Evolutionary conservation across 2,797 vertebrate genomes (phyloP), one percentile per base, ranked within the genome.

Genomic region (Platalea minor): DNA sequence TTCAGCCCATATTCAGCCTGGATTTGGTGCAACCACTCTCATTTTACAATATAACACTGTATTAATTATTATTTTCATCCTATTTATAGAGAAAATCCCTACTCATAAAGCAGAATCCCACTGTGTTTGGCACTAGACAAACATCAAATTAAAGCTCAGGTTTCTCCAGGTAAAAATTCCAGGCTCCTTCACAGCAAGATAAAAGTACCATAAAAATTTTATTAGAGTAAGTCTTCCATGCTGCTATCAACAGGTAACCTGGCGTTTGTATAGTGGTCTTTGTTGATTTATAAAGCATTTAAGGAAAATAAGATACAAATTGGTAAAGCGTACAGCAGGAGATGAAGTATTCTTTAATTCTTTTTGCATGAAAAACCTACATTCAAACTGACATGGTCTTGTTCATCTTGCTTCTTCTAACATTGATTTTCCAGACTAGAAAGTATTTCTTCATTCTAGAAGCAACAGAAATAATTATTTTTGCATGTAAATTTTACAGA

Each of bases 381-480:
- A n/a, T 67, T 83, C 78, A 89, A n/a, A 94, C 86, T 79, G 91
- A 97, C 97, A 89, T 94, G 86, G 87, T 96, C n/a, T 89, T 96
- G 9, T 94, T 87, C 24, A 13, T 95, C 95, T 98, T 98, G 43
- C 56, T 91, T 89, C 94, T 96, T 94, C 75, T 95, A 79, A 97
- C 85, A 57, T 89, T 89, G 24, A 33, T 78, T 96, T 97, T 98
- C 98, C 97, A 98, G 43, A 82, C 61, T n/a, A 92, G 81, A 95
- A 98, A 98, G 56, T 84, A 93, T 91, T 98, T 98, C 94, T 97
- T 96, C 51, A 97, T 77, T 94, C 97, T 98, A 89, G 92, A 95
- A 95, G 45, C 17, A 74, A 81, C 11, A 85, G 54, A 94, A 95
- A 94, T 37, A 9, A 75, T 31, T 79, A 92, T 48, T 95, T 91